Conservation (phyloP, 2,113 vertebrate species). For the Jaculus jaculus region DNA sequence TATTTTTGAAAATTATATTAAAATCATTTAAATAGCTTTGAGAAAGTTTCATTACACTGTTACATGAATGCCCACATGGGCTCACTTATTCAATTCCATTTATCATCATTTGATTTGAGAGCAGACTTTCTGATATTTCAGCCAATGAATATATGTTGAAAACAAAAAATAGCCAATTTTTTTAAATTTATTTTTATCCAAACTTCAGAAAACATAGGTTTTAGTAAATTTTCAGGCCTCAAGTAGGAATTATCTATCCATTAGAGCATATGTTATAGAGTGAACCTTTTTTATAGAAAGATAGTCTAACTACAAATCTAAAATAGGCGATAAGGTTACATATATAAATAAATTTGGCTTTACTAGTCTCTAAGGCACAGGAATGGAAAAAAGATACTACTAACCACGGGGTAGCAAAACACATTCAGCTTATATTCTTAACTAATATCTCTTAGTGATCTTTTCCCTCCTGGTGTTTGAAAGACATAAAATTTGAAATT, state of each 20-base stretch:
- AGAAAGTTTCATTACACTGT: not conserved
- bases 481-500: conserved; percentile 21
- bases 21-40: conserved; percentile 8
- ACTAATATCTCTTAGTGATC: conserved; percentile 42
- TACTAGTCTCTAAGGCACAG: conserved; percentile 34
- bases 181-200: conserved; percentile 30
- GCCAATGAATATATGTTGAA: not conserved
- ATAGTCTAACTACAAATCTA: conserved; percentile 57
- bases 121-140: conserved; percentile 43
- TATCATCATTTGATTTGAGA: conserved; percentile 48
- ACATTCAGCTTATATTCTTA: conserved; percentile 27
- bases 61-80: not conserved
- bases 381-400: conserved; percentile 28
- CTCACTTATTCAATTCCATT: not conserved
- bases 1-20: conserved; percentile 13
- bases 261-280: not conserved
- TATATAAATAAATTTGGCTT: conserved; percentile 46
- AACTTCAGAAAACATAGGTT: not conserved
- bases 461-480: not conserved
- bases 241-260: conserved; percentile 36
- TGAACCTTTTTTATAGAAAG: conserved; percentile 14
- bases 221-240: conserved; percentile 4
- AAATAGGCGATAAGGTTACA: conserved; percentile 57
- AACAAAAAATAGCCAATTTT: conserved; percentile 26
- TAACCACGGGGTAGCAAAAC: conserved; percentile 34